A percentile compares a stretch with the other conserved stretches of the same genome.
phyloP scores from a whole-genome alignment of 2,113 vertebrate genomes.

The Conger conger region DNA sequence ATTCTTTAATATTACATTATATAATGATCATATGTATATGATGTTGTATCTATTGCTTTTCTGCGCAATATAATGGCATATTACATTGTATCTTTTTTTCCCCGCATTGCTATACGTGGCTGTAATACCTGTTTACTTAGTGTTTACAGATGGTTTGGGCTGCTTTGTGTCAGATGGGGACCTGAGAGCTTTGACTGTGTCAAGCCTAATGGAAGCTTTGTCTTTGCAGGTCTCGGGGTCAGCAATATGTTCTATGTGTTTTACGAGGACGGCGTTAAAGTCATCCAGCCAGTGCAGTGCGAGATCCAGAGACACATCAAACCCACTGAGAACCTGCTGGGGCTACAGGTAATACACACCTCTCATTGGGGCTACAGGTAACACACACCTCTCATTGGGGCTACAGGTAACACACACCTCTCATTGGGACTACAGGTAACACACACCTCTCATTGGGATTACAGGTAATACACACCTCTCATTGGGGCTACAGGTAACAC shows the following conservation, averaged over 20 bases:
- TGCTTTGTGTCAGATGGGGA: no score
- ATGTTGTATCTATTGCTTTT: not conserved
- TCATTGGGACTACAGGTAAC: no score
- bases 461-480: no score
- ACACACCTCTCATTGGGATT: no score
- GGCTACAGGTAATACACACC: constrained; percentile 81
- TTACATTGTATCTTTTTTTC: not conserved
- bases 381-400: no score
- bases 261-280: constrained; percentile 98
- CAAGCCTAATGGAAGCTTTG: constrained; percentile 24
- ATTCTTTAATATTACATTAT: constrained; percentile 23
- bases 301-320: constrained; percentile 99
- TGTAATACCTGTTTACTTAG: not conserved
- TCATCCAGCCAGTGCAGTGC: constrained; percentile 96
- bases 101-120: not conserved
- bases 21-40: not conserved
- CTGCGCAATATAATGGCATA: not conserved
- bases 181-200: no score
- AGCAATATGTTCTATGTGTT: constrained; percentile 99
- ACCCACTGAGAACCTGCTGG: constrained; percentile 92
- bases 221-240: constrained; percentile 87
- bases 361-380: not conserved
- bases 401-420: no score
- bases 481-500: no score
- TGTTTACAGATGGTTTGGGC: not conserved